Percentiles rank a stretch among this genome's conserved stretches.
phyloP scores from a whole-genome alignment of 1,140 invertebrate genomes.

The Drosophila elegans region DNA sequence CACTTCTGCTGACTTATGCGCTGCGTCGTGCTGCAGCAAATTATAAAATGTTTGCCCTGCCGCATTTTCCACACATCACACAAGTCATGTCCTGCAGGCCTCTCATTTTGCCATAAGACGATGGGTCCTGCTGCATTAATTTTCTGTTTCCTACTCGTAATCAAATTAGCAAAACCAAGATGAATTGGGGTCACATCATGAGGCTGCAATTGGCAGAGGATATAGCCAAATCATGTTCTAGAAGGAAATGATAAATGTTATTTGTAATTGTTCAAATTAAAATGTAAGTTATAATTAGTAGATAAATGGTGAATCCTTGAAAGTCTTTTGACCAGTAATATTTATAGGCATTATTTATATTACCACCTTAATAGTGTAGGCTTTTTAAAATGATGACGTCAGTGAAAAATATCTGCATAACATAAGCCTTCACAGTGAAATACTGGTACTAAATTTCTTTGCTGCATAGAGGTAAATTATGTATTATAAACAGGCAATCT shows the following conservation, averaged over 20 bases:
- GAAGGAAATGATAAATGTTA: neutral
- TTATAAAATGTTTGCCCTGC: slow-evolving; percentile 73
- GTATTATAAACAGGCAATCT: neutral
- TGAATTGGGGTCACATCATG: slow-evolving; percentile 48
- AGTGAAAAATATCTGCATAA: too few relatives aligned
- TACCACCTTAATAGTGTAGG: too few relatives aligned
- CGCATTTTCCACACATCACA: slow-evolving; percentile 68
- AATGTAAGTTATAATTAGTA: too few relatives aligned
- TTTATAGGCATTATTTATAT: too few relatives aligned
- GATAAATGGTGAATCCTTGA: too few relatives aligned
- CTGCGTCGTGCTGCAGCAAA: slow-evolving; percentile 67
- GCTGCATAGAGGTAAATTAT: too few relatives aligned
- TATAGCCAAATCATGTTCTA: neutral
- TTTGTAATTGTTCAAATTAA: neutral
- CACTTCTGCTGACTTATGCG: slow-evolving; percentile 63
- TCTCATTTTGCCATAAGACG: slow-evolving; percentile 35
- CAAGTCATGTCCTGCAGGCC: slow-evolving; percentile 60
- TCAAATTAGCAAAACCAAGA: slow-evolving; percentile 52
- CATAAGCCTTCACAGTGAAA: too few relatives aligned
- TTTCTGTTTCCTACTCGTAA: slow-evolving; percentile 45
- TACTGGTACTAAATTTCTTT: too few relatives aligned
- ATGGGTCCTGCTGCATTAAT: slow-evolving; percentile 23
- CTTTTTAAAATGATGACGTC: too few relatives aligned
- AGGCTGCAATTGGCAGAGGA: slow-evolving; percentile 25
- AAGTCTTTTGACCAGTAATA: too few relatives aligned